Conservation (phyloP, 2,888 invertebrate species). For the Scaptomyza flava region DNA sequence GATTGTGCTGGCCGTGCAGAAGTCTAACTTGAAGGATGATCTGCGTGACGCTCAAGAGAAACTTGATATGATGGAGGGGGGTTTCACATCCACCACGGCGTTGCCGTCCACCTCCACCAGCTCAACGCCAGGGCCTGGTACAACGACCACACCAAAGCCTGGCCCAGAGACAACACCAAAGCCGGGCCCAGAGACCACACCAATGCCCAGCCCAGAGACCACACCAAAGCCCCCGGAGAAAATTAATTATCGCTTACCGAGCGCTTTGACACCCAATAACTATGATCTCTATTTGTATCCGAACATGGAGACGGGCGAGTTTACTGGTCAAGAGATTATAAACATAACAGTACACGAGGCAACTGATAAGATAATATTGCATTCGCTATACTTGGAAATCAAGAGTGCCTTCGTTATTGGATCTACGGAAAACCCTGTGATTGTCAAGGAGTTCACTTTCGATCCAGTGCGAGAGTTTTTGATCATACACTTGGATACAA, state of each 20-base stretch:
- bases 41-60: constrained; percentile 72
- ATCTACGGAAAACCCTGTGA: constrained; percentile 55
- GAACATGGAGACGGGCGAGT: constrained; percentile 86
- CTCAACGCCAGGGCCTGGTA: neutral
- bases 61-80: constrained; percentile 68
- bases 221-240: constrained; percentile 47
- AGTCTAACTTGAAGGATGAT: constrained; percentile 74
- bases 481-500: constrained; percentile 69
- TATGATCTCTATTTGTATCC: constrained; percentile 90
- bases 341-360: constrained; percentile 83
- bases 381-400: constrained; percentile 86
- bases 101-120: neutral
- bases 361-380: constrained; percentile 86
- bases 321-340: constrained; percentile 86
- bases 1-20: constrained; percentile 85
- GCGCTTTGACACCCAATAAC: constrained; percentile 86
- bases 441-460: constrained; percentile 54
- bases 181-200: constrained; percentile 27
- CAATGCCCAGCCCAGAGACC: constrained; percentile 20
- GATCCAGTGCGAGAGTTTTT: constrained; percentile 78
- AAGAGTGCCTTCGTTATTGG: constrained; percentile 57
- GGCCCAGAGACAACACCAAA: no score
- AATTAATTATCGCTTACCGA: constrained; percentile 86
- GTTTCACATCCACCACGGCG: constrained; percentile 42
- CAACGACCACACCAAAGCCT: constrained; percentile 2